A percentile compares a stretch with the other conserved stretches of the same genome.
phyloP scores from a whole-genome alignment of 2,113 vertebrate species.

The Caloenas nicobarica region DNA sequence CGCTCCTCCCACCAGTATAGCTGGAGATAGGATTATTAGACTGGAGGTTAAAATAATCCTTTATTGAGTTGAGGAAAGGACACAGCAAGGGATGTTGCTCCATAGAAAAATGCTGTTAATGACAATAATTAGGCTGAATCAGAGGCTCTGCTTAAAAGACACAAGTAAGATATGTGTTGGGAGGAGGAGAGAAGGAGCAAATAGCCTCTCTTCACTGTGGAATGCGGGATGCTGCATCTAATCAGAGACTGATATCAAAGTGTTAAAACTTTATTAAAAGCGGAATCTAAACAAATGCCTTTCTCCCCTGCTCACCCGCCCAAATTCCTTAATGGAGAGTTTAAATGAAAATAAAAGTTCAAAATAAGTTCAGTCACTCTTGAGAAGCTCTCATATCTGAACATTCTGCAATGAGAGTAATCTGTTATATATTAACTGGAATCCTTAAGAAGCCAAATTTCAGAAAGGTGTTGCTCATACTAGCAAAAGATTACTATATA shows the following conservation, averaged over 20 bases:
- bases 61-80: not conserved
- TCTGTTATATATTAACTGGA: constrained; percentile 64
- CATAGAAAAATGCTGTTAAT: constrained; percentile 15
- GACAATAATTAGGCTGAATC: constrained; percentile 28
- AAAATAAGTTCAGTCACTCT: constrained; percentile 75
- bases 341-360: constrained; percentile 78
- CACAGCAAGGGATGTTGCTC: not conserved
- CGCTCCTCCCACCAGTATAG: not conserved
- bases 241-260: constrained; percentile 50
- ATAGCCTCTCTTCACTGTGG: constrained; percentile 12
- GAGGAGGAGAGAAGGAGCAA: not conserved
- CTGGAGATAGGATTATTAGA: not conserved
- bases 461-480: constrained; percentile 9
- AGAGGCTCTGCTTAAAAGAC: not conserved
- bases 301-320: constrained; percentile 58
- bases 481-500: not conserved
- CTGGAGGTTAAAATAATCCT: not conserved
- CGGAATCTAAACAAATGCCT: constrained; percentile 71
- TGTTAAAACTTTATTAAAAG: constrained; percentile 67
- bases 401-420: constrained; percentile 13
- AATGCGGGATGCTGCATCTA: not conserved
- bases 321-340: constrained; percentile 70
- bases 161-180: not conserved
- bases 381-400: constrained; percentile 51
- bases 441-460: constrained; percentile 43